Evolutionary conservation across 2,888 invertebrate genomes (phyloP).

Genomic region (Pheosia gnoma): DNA sequence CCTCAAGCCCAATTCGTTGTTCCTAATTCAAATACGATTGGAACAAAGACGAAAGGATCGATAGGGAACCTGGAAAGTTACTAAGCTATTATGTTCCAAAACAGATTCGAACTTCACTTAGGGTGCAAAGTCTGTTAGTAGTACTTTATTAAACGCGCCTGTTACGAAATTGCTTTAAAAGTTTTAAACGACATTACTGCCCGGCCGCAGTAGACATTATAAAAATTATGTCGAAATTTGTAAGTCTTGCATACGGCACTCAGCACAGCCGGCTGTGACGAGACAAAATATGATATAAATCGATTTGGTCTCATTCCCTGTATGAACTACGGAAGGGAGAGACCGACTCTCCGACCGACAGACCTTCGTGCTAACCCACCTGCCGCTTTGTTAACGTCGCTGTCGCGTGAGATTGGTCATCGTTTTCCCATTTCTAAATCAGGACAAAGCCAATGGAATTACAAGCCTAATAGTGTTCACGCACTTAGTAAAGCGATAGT

Average conservation of each 20-base stretch:
- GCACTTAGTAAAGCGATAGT: constrained; percentile 9
- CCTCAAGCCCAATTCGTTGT: constrained; percentile 18
- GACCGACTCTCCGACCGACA: too few relatives aligned
- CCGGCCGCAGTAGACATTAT: background rate
- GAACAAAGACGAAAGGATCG: constrained; percentile 37
- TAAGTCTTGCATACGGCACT: background rate
- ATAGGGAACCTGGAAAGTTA: constrained; percentile 39
- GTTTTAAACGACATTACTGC: constrained; percentile 29
- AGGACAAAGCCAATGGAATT: background rate
- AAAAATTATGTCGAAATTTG: constrained; percentile 2
- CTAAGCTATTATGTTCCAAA: constrained; percentile 47
- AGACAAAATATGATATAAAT: too few relatives aligned
- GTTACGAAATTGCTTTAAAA: constrained; percentile 37
- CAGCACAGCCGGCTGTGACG: background rate
- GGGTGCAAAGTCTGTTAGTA: constrained; percentile 34
- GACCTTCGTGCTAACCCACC: too few relatives aligned
- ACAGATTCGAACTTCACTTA: constrained; percentile 48
- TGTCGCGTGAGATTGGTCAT: too few relatives aligned
- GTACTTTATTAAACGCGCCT: constrained; percentile 45
- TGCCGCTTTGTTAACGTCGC: too few relatives aligned
- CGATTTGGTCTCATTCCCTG: too few relatives aligned
- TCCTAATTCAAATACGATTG: constrained; percentile 27
- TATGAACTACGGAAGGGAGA: too few relatives aligned
- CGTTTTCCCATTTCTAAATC: too few relatives aligned
- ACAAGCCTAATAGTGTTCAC: constrained; percentile 5